Conservation (phyloP, 2,797 vertebrate species). For the Meda fulgida region DNA sequence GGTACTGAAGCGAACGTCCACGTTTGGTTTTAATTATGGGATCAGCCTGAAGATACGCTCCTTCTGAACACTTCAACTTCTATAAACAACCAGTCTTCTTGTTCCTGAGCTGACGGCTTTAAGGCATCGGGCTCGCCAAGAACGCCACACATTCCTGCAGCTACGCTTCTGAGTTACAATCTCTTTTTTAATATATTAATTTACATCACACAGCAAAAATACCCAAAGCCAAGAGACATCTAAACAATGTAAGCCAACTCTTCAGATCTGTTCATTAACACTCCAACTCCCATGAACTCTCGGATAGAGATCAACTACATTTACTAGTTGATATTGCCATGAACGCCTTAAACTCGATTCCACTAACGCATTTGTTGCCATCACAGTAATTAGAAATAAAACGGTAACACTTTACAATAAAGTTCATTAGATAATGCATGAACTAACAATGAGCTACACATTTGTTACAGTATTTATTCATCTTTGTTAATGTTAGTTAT, state of each 20-base stretch:
- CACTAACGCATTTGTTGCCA: no score
- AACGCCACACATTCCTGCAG: constrained; percentile 53
- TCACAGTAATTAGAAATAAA: neutral
- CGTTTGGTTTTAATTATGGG: constrained; percentile 85
- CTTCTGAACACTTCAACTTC: constrained; percentile 79
- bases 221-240: constrained; percentile 58
- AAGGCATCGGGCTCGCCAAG: constrained; percentile 68
- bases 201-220: constrained; percentile 64
- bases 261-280: constrained; percentile 39
- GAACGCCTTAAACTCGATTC: neutral
- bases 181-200: constrained; percentile 62
- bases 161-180: constrained; percentile 55
- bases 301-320: neutral
- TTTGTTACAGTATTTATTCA: no score
- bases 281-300: neutral
- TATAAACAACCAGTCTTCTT: constrained; percentile 78
- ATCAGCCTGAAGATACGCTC: constrained; percentile 78
- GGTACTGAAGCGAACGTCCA: constrained; percentile 76
- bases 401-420: no score
- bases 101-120: constrained; percentile 72
- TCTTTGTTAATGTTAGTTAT: no score
- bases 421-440: no score
- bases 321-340: neutral
- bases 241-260: constrained; percentile 46
- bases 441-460: no score